Base-by-base conservation (phyloP, 2,888 invertebrate genomes). In the Hipparchia sbordonii region DNA sequence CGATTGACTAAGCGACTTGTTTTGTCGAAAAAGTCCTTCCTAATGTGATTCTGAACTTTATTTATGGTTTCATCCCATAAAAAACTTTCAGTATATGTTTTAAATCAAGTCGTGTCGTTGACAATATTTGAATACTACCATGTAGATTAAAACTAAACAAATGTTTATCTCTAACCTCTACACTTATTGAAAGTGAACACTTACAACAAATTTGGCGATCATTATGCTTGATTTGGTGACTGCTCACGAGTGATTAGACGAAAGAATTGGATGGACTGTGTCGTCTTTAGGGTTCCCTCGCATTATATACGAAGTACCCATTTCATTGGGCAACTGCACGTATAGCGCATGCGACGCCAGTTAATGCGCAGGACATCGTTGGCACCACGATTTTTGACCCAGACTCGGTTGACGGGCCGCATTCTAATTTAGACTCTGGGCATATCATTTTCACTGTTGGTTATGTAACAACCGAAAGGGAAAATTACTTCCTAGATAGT, bases 171-270 rank as follows among this genome's bases (percentile, higher is more conserved):
- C 13, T 5, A 6, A 13, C 5, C n/a, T 13, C n/a, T 9, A 63
- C 8, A 48, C 13, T 39, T 13, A n/a, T 33, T 62, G 59, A 52
- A 45, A 46, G 8, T 45, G 7, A 67, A 59, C 54, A 85, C 93
- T 93, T 80, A 93, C 93, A 85, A 92, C 82, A 87, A 92, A 91
- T 89, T 93, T 93, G 92, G 92, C 92, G 89, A 93, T 90, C 93
- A 93, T 93, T 92, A 86, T 92, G 88, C 89, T 89, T 86, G 83
- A 80, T 79, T 77, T 83, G 81, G 91, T 92, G 92, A 93, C 93
- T 92, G 92, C 92, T 91, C 87, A 88, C 88, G 81, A 82, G 84
- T 86, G 83, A 71, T 72, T 82, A 82, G 81, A 81, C 81, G 81
- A 85, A 84, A 83, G 82, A 83, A 81, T 85, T 80, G 82, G 81